These are phyloP conservation scores for Anseranas semipalmata DNA, from an alignment of 2,113 vertebrate genomes.

Conservation along the genomic window DNA sequence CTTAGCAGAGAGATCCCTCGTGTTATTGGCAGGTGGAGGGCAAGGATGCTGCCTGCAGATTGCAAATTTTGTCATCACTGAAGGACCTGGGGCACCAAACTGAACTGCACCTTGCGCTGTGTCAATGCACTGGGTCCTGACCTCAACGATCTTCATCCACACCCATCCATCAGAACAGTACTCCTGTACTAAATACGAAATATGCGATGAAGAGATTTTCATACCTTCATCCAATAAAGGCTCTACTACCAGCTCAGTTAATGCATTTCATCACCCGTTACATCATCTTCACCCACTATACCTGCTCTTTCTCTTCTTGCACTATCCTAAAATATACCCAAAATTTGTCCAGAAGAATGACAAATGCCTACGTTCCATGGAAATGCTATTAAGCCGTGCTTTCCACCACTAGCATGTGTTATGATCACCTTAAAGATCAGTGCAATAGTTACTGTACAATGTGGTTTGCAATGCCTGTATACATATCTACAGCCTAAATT, in stretches of 20 bases:
- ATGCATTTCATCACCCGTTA: background rate
- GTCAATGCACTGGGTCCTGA: background rate
- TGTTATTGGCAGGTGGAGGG: background rate
- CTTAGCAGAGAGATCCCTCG: background rate
- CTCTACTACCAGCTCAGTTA: background rate
- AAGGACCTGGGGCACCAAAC: background rate
- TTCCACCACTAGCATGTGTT: background rate
- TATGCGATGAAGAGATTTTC: background rate
- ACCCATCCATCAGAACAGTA: background rate
- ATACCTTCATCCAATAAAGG: background rate
- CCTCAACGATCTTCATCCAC: background rate
- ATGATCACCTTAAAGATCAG: background rate
- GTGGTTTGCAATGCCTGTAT: background rate
- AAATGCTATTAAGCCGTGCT: background rate
- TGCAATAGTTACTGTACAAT: background rate
- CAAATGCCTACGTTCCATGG: background rate
- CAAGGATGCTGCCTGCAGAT: background rate
- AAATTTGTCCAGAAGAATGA: background rate
- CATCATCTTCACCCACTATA: background rate
- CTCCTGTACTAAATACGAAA: background rate
- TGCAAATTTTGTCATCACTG: background rate
- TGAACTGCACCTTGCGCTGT: background rate
- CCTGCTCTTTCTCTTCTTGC: background rate
- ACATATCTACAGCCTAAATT: rapidly evolving
- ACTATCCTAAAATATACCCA: background rate